A percentile compares a stretch with the other conserved stretches of the same genome.
phyloP scores from a whole-genome alignment of 2,797 vertebrate species.

The Ctenopoma kingsleyae region DNA sequence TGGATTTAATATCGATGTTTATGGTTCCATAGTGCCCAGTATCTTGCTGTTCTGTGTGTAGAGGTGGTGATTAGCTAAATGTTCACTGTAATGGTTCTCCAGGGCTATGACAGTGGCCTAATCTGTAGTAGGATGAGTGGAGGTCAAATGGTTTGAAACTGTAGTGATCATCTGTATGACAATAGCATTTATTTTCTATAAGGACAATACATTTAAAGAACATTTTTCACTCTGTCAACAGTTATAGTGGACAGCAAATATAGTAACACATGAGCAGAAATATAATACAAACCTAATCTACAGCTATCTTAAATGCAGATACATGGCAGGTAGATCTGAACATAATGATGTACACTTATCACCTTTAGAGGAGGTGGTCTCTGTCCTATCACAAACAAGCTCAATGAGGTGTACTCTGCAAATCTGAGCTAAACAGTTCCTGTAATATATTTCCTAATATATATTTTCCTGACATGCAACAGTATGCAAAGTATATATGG shows the following conservation, averaged over 20 bases:
- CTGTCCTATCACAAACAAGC: too few relatives aligned
- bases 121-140: conserved; percentile 45
- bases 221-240: conserved; percentile 2
- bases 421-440: too few relatives aligned
- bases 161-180: conserved; percentile 41
- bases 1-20: conserved; percentile 67
- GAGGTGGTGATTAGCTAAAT: conserved; percentile 68
- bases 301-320: not conserved
- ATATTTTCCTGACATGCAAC: too few relatives aligned
- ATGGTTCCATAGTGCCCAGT: conserved; percentile 54
- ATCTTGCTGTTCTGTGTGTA: conserved; percentile 57
- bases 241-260: not conserved
- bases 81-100: conserved; percentile 53
- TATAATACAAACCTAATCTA: not conserved
- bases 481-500: too few relatives aligned
- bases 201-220: conserved; percentile 17
- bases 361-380: too few relatives aligned
- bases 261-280: too few relatives aligned
- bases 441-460: too few relatives aligned
- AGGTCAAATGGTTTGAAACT: conserved; percentile 49
- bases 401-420: too few relatives aligned
- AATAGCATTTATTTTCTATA: conserved; percentile 17
- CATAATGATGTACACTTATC: too few relatives aligned
- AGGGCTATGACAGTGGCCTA: conserved; percentile 33
- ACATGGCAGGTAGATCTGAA: too few relatives aligned